These are phyloP conservation scores for Elephas maximus DNA, from an alignment of 2,113 vertebrate species.

Conservation along the genomic window DNA sequence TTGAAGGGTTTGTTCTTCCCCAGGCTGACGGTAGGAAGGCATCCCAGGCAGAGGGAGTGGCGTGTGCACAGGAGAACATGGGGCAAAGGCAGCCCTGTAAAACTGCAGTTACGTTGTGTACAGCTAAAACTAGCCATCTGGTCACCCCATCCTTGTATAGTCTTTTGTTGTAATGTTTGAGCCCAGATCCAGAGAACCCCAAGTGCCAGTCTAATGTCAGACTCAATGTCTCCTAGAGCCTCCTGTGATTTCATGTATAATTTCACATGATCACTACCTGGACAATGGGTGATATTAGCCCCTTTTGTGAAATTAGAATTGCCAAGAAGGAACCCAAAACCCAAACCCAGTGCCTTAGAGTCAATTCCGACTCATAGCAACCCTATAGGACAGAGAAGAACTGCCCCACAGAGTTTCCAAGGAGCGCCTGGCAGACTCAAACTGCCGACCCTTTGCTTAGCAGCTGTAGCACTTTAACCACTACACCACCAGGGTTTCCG, in stretches of 20 bases:
- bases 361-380: too few species aligned
- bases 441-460: too few species aligned
- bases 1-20: neutral
- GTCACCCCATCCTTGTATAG: neutral
- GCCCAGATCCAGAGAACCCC: neutral
- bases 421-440: too few species aligned
- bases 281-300: neutral
- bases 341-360: too few species aligned
- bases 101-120: accelerated
- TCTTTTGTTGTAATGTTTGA: neutral
- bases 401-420: too few species aligned
- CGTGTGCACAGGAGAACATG: neutral
- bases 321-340: neutral
- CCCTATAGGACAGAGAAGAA: too few species aligned
- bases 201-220: neutral
- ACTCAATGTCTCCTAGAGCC: neutral
- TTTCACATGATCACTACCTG: neutral
- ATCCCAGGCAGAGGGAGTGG: neutral
- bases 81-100: neutral
- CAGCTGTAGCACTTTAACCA: too few species aligned
- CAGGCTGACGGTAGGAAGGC: neutral
- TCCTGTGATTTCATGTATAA: neutral
- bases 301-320: neutral
- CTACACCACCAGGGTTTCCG: too few species aligned
- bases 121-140: neutral